Evolutionary conservation across 1,140 invertebrate species (phyloP).

Genomic region (Musca vetustissima): DNA sequence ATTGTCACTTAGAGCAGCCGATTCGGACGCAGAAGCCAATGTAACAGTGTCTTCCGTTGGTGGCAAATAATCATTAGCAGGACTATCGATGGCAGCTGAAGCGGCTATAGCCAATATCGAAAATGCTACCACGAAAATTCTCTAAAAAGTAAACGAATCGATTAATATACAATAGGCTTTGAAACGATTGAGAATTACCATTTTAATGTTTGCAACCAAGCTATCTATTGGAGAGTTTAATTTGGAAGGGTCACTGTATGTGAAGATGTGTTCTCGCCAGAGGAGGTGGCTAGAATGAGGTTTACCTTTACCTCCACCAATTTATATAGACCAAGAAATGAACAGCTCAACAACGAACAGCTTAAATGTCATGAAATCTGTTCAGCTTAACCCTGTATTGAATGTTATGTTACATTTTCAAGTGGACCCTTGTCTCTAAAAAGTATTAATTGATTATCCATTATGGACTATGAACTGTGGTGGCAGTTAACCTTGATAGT

Average conservation of each 20-base stretch:
- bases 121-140: constrained; percentile 37
- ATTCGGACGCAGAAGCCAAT: constrained; percentile 29
- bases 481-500: constrained; percentile 17
- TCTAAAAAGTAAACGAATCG: background rate
- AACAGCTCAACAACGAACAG: background rate
- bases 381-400: background rate
- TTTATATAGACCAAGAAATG: background rate
- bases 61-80: constrained; percentile 24
- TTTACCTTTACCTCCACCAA: background rate
- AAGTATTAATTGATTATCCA: constrained; percentile 21
- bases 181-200: background rate
- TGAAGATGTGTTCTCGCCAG: background rate
- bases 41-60: background rate
- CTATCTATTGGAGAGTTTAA: too few species aligned
- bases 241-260: background rate
- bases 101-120: constrained; percentile 13
- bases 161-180: background rate
- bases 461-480: constrained; percentile 4
- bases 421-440: constrained; percentile 13
- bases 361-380: background rate
- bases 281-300: background rate
- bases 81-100: constrained; percentile 19
- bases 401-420: background rate
- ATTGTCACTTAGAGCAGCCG: constrained; percentile 32
- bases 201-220: constrained; percentile 5